Base-by-base conservation (phyloP, 2,888 invertebrate genomes). In the Sarcophaga subvicina region DNA sequence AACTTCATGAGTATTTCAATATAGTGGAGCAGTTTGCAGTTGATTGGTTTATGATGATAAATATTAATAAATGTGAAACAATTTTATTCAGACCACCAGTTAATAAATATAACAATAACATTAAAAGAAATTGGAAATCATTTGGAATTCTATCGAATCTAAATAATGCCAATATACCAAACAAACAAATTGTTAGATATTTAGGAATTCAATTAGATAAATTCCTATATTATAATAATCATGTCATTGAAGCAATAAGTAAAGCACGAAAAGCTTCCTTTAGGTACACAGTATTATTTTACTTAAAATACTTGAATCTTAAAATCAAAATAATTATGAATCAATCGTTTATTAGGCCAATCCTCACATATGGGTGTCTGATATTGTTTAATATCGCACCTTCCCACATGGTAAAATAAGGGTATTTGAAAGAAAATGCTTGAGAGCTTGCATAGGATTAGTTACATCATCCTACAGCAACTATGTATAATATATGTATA, bases 81-180 rank as follows among this genome's bases (percentile, higher is more conserved):
- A 83, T 78, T 14, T 27, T 82, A 14, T 77, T 37, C 10, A 37
- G 37, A 37, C 37, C 37, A 37, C 37, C 37, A 37, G 37, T 37
- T 37, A 37, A 37, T 82, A 83, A 83, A 72, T 83, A 72, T 60
- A 71, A 78, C 22, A 14, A 47, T n/a, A 25, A 83, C 47, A 73
- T 72, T 11, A 64, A 25, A 67, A 66, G 70, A 25, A 54, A 79
- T 14, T 79, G 78, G 78, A 83, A 79, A 72, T 5, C 37, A 2
- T 83, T 78, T 47, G 62, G 47, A 22, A 64, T 83, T 27, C 62
- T 54, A 45, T 72, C 73, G 6, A 22, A 22, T 60, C 2, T 37
- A 2, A 20, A 72, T 17, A 60, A 72, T 37, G 11, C 45, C 1
- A 20, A 14, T 20, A 72, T 72, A 25, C 60, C 72, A 60, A 72